Percentiles rank a stretch among this genome's conserved stretches.
Conservation (phyloP, 2,113 vertebrate genomes). For the Siniperca knerii region DNA sequence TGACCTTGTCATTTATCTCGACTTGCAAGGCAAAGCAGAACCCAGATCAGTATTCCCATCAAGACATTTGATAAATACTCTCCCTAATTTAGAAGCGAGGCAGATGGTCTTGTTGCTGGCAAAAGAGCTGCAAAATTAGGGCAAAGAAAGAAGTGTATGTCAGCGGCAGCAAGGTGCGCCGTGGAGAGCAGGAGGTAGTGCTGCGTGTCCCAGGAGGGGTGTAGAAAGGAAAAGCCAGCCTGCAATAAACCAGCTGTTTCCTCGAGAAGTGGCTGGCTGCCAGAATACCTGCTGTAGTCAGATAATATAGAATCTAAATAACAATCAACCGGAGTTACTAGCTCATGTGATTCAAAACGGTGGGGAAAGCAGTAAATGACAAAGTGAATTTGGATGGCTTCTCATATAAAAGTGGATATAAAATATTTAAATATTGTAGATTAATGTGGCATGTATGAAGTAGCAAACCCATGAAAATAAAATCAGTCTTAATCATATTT, state of each 20-base stretch:
- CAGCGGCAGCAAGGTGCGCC: constrained; percentile 42
- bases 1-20: constrained; percentile 63
- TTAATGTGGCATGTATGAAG: not conserved
- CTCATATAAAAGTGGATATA: not conserved
- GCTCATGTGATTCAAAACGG: not conserved
- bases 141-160: constrained; percentile 53
- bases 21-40: constrained; percentile 31
- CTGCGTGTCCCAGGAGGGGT: constrained; percentile 47
- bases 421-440: not conserved
- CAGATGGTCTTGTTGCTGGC: constrained; percentile 59
- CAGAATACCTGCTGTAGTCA: constrained; percentile 40
- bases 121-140: constrained; percentile 51
- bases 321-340: not conserved
- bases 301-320: constrained; percentile 21
- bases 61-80: constrained; percentile 57
- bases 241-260: constrained; percentile 70
- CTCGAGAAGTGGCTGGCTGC: constrained; percentile 37
- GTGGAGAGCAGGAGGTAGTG: constrained; percentile 37
- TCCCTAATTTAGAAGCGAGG: constrained; percentile 57
- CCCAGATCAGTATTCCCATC: constrained; percentile 43
- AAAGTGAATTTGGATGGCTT: not conserved
- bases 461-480: not conserved
- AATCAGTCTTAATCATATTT: constrained; percentile 3
- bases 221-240: constrained; percentile 32
- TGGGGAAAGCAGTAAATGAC: not conserved